Evolutionary conservation across 2,888 invertebrate species (phyloP), one percentile per base, ranked within the genome.

Genomic region (Sylvicola cinctus): DNA sequence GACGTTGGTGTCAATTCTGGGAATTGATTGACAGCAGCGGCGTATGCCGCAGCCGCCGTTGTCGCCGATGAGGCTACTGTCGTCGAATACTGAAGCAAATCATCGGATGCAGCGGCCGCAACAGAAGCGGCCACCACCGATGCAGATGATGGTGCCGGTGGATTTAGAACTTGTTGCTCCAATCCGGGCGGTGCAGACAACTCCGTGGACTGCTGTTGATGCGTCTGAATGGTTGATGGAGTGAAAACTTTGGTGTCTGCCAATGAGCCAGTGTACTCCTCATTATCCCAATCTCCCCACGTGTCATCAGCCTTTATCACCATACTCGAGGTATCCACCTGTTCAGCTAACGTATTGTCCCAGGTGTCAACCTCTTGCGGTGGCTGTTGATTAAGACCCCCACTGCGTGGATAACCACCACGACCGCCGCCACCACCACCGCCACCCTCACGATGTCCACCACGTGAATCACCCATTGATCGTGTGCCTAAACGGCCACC

Each of bases 161-260:
- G 49, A 37, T 47, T 47, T 31, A 48, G 46, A 34, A 54, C 44
- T 45, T 60, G 57, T 36, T 53, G 55, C 36, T 61, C 62, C 27
- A 61, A 47, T n/a, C 60, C 56, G 8, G 59, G 54, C 11, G 60
- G 61, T 34, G 61, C 62, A 31, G 60, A n/a, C 2, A 32, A 32
- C 14, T 25, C 3, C 16, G 32, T 17, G n/a, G 23, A 15, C 8
- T n/a, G 4, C 11, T 49, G 46, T 43, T 53, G 52, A 34, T 49
- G 46, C 11, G 25, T 25, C 32, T 47, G 49, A 32, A 57, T 43
- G 43, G 55, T 62, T 47, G 76, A 76, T 10, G 81, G 74, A 29
- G 81, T 81, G 52, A 84, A 84, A 37, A 93, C 90, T 65, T 91
- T 91, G 32, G 85, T 87, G 54, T 93, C 91, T 41, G 85, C 80